Percentiles rank a stretch among this genome's conserved stretches.
Evolutionary conservation across 2,797 vertebrate genomes (phyloP).

Genomic region (Helostoma temminkii): DNA sequence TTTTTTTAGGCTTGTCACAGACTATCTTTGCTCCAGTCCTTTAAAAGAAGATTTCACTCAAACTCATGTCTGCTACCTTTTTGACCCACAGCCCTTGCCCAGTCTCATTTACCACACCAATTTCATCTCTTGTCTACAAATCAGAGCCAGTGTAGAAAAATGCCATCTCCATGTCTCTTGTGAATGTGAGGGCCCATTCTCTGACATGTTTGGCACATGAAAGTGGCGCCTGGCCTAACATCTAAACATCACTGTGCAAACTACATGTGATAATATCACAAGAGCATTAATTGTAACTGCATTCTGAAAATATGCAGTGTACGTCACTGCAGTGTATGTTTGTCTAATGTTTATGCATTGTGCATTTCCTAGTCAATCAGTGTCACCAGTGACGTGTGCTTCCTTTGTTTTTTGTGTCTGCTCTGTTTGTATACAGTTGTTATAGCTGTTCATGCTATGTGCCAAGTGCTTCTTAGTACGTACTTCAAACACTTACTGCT

Average conservation of each 20-base stretch:
- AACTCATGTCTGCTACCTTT: conserved; percentile 26
- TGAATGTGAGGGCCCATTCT: conserved; percentile 23
- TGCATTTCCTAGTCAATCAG: neutral
- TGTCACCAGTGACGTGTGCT: conserved; percentile 1
- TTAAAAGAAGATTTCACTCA: conserved; percentile 61
- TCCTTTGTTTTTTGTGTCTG: neutral
- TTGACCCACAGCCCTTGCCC: conserved; percentile 36
- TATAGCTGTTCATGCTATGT: conserved; percentile 12
- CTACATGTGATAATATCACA: neutral
- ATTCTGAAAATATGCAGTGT: neutral
- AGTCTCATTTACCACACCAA: conserved; percentile 59
- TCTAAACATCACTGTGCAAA: conserved; percentile 9
- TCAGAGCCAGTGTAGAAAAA: conserved; percentile 38
- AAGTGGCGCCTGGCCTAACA: conserved; percentile 9
- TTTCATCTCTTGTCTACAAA: conserved; percentile 54
- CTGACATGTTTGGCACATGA: conserved; percentile 33
- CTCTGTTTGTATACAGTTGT: conserved; percentile 28
- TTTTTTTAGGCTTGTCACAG: conserved; percentile 55
- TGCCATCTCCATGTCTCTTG: conserved; percentile 40
- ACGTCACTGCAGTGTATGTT: neutral
- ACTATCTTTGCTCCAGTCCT: conserved; percentile 20
- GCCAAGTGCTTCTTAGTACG: conserved; percentile 17
- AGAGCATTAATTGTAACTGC: conserved; percentile 10
- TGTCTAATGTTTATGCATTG: conserved; percentile 12
- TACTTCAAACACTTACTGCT: conserved; percentile 21